These are phyloP conservation scores for Onychomys leucogaster DNA, from an alignment of 2,797 vertebrate genomes.

Conservation along the genomic window DNA sequence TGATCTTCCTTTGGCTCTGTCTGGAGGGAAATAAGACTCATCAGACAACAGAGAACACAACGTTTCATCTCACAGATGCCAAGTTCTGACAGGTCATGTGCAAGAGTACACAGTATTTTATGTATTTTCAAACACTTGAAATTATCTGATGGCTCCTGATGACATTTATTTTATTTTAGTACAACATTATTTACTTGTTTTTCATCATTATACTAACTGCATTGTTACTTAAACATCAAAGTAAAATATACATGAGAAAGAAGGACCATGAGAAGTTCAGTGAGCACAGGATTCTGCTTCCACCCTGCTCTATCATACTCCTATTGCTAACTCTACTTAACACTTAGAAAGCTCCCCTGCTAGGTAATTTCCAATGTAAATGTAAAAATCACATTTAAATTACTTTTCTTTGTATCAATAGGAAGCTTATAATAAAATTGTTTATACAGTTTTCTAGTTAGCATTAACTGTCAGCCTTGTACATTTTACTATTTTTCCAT, in stretches of 20 bases:
- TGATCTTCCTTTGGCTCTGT: slow-evolving; percentile 93
- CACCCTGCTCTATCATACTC: background rate
- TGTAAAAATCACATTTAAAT: background rate
- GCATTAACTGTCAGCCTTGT: background rate
- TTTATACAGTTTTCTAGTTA: background rate
- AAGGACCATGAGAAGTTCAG: background rate
- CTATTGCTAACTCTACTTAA: background rate
- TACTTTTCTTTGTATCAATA: background rate
- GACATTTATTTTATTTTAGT: background rate
- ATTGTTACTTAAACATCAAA: slow-evolving; percentile 4
- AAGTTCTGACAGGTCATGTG: background rate
- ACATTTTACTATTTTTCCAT: background rate
- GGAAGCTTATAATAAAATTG: background rate
- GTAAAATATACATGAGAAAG: background rate
- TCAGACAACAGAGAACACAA: slow-evolving; percentile 75
- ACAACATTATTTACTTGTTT: background rate
- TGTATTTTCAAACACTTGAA: background rate
- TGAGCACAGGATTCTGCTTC: background rate
- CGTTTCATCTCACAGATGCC: slow-evolving; percentile 62
- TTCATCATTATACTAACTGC: background rate
- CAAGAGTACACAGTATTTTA: background rate
- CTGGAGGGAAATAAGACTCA: slow-evolving; percentile 87
- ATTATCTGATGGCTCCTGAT: background rate
- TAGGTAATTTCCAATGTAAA: background rate
- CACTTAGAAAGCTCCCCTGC: background rate